Evolutionary conservation across 2,797 vertebrate genomes (phyloP).

Genomic region (Moxostoma hubbsi): DNA sequence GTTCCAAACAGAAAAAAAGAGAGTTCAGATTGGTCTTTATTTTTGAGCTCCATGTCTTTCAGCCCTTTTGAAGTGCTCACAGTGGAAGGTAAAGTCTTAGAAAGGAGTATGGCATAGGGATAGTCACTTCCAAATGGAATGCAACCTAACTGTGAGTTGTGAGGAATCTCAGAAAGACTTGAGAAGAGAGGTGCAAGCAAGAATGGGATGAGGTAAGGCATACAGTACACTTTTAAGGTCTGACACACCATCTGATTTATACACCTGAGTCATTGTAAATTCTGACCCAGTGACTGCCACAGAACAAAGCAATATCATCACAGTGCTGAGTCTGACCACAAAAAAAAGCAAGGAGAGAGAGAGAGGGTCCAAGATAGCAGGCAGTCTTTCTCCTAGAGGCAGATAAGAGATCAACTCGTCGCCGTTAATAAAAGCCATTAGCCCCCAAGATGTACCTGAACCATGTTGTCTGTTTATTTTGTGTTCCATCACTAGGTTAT

Average conservation of each 20-base stretch:
- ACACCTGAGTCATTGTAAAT: slow-evolving; percentile 49
- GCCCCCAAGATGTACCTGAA: slow-evolving; percentile 19
- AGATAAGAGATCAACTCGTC: slow-evolving; percentile 41
- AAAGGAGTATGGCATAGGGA: too few species aligned
- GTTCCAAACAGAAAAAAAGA: too few species aligned
- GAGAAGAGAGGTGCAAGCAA: slow-evolving; percentile 37
- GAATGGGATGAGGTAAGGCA: slow-evolving; percentile 38
- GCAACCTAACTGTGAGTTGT: slow-evolving; percentile 32
- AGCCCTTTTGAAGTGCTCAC: too few species aligned
- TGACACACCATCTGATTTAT: slow-evolving; percentile 48
- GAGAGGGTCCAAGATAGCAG: slow-evolving; percentile 19
- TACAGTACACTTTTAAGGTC: slow-evolving; percentile 33
- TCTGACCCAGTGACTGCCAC: slow-evolving; percentile 37
- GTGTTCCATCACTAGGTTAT: slow-evolving; percentile 7
- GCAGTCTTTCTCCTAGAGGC: slow-evolving; percentile 20
- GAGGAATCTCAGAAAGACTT: slow-evolving; percentile 28
- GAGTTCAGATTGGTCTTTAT: too few species aligned
- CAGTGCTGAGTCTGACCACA: slow-evolving; percentile 39
- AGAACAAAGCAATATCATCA: slow-evolving; percentile 47
- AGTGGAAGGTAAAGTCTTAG: too few species aligned
- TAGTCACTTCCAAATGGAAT: too few species aligned
- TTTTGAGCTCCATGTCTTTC: too few species aligned
- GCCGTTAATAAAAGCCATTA: slow-evolving; percentile 48
- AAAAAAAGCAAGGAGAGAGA: not conserved
- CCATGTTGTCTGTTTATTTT: slow-evolving; percentile 6